A percentile compares a stretch with the other conserved stretches of the same genome.
Evolutionary conservation across 2,888 invertebrate species (phyloP).

Genomic region (Dysmachus trigonus): DNA sequence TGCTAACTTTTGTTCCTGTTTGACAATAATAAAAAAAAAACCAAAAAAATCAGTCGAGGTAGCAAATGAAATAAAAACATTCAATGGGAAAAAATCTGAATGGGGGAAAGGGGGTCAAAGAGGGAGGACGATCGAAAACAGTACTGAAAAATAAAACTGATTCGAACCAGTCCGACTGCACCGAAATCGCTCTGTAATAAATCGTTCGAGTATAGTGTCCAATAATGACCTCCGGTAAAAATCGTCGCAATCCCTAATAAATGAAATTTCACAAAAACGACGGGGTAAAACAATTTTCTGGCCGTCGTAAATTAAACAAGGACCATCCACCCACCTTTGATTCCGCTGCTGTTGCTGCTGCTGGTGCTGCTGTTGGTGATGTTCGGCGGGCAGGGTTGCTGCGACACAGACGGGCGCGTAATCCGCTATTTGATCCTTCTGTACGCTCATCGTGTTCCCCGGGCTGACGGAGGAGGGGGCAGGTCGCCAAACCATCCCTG

Average conservation of each 20-base stretch:
- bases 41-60: background rate
- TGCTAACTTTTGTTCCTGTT: background rate
- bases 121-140: background rate
- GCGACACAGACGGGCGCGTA: constrained; percentile 64
- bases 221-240: constrained; percentile 35
- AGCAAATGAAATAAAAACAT: background rate
- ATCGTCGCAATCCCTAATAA: constrained; percentile 30
- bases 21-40: background rate
- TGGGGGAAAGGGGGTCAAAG: background rate
- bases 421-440: constrained; percentile 65
- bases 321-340: constrained; percentile 45
- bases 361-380: constrained; percentile 50
- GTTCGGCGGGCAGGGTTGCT: constrained; percentile 49
- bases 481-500: constrained; percentile 64
- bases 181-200: constrained; percentile 28
- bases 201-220: constrained; percentile 23
- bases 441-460: constrained; percentile 58
- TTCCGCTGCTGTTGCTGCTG: constrained; percentile 47
- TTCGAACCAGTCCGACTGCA: constrained; percentile 2
- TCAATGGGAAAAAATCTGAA: background rate
- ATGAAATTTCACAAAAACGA: constrained; percentile 19
- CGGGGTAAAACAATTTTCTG: constrained; percentile 27
- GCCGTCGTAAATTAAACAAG: constrained; percentile 31
- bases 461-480: constrained; percentile 55
- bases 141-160: background rate